A percentile compares a stretch with the other conserved stretches of the same genome.
Conservation (phyloP, 2,113 vertebrate genomes). For the Donacobius atricapilla region DNA sequence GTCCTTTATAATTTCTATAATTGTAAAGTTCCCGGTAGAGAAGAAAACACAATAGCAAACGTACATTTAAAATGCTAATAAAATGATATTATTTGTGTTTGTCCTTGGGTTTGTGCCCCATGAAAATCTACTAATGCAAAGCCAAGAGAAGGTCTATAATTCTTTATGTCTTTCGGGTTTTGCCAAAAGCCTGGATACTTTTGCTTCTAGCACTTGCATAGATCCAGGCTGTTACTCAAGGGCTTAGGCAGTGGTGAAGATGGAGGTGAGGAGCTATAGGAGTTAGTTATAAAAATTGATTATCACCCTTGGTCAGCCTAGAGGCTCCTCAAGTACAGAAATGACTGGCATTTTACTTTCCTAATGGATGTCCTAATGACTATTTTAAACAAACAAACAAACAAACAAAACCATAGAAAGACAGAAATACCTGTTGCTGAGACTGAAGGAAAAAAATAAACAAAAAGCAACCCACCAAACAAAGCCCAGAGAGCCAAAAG, state of each 20-base stretch:
- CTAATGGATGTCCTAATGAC: background rate
- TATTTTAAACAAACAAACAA: background rate
- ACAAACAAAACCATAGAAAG: background rate
- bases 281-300: background rate
- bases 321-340: background rate
- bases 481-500: background rate
- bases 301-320: background rate
- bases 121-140: background rate
- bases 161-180: background rate
- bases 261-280: background rate
- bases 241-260: background rate
- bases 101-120: background rate
- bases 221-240: background rate
- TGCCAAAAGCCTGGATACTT: background rate
- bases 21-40: background rate
- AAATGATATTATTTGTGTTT: background rate
- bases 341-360: background rate
- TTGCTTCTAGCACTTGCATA: background rate
- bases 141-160: background rate
- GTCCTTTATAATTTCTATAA: background rate
- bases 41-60: background rate
- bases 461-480: background rate
- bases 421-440: background rate
- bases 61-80: background rate
- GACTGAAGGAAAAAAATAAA: background rate